Evolutionary conservation across 2,888 invertebrate species (phyloP).

Genomic region (Colletes collaris): DNA sequence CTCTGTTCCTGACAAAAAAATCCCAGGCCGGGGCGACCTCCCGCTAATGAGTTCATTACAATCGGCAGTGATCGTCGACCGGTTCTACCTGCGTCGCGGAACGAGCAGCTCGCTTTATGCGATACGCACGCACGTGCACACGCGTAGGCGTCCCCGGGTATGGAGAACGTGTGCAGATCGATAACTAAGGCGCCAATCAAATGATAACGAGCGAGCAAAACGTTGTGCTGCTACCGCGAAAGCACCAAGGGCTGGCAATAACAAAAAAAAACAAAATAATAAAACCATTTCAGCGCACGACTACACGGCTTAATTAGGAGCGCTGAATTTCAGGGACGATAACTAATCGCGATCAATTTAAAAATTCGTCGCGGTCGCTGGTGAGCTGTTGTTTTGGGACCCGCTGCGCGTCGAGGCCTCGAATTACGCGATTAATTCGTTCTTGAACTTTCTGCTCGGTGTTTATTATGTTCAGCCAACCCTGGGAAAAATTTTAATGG

Average conservation of each 20-base stretch:
- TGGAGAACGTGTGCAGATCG: slow-evolving; percentile 34
- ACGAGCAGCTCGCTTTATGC: slow-evolving; percentile 32
- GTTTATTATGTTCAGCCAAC: no score
- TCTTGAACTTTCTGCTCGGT: no score
- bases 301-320: slow-evolving; percentile 30
- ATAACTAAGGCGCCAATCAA: slow-evolving; percentile 61
- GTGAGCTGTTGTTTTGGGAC: no score
- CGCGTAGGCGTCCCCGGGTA: not conserved
- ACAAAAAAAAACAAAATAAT: not conserved
- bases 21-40: slow-evolving; percentile 6
- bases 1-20: slow-evolving; percentile 23
- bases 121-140: slow-evolving; percentile 18
- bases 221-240: slow-evolving; percentile 15
- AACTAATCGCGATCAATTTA: slow-evolving; percentile 6
- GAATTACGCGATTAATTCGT: no score
- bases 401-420: no score
- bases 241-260: slow-evolving; percentile 7
- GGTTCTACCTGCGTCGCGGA: slow-evolving; percentile 34
- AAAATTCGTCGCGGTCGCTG: no score
- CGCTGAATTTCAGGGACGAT: slow-evolving; percentile 14
- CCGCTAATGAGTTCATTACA: slow-evolving; percentile 63
- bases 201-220: slow-evolving; percentile 57
- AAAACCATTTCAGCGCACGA: not conserved
- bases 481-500: no score
- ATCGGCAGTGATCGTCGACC: slow-evolving; percentile 52